Conservation (phyloP, 2,888 invertebrate genomes). For the Ctena decussata region DNA sequence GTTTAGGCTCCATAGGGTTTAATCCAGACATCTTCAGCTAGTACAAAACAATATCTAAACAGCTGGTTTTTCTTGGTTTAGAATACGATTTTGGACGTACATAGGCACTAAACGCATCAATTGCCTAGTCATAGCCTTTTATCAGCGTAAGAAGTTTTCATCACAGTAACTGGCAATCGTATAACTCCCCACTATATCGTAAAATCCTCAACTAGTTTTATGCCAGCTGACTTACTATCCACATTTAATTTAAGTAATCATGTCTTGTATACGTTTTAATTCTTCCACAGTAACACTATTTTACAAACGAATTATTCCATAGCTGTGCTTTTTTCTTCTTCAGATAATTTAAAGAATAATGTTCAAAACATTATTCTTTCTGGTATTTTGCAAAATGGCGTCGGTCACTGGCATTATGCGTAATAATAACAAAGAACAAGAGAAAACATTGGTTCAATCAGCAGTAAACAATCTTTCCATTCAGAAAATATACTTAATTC, state of each 20-base stretch:
- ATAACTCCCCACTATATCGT: too few relatives aligned
- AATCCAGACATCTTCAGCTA: constrained; percentile 49
- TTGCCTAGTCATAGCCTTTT: too few relatives aligned
- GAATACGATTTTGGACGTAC: too few relatives aligned
- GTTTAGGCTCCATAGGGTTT: constrained; percentile 57
- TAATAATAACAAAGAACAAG: not conserved
- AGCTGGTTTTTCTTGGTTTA: too few relatives aligned
- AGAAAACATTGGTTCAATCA: not conserved
- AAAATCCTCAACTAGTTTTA: too few relatives aligned
- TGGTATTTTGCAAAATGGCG: not conserved
- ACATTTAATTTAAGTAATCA: too few relatives aligned
- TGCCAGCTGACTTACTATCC: too few relatives aligned
- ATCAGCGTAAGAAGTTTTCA: too few relatives aligned
- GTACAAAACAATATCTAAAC: too few relatives aligned
- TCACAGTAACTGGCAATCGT: too few relatives aligned
- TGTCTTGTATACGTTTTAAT: too few relatives aligned
- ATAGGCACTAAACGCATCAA: too few relatives aligned
- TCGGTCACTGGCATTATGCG: not conserved
- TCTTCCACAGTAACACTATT: not conserved
- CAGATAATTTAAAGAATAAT: not conserved
- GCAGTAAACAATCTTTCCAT: not conserved
- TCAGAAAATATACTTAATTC: not conserved
- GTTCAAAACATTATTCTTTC: not conserved
- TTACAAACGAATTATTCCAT: not conserved
- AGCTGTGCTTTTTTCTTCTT: not conserved